phyloP scores from a whole-genome alignment of 2,113 vertebrate genomes.

The Stictonetta naevosa region DNA sequence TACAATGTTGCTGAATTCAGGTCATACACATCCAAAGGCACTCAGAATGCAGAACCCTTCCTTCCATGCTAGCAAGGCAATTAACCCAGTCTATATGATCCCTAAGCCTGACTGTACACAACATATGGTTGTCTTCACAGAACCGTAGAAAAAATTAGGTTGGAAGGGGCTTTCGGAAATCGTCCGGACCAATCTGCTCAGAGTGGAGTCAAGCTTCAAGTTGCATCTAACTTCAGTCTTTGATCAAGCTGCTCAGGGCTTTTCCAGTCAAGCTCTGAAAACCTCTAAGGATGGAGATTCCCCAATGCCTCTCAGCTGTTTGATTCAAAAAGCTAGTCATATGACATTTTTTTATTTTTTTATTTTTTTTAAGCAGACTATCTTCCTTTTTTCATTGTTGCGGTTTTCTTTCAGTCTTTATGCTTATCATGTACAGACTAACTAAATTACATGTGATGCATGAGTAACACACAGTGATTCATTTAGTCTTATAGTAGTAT shows the following conservation, averaged over 20 bases:
- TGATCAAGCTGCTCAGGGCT: background rate
- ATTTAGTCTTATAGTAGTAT: background rate
- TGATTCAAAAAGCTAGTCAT: background rate
- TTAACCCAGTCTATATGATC: background rate
- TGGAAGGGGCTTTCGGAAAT: background rate
- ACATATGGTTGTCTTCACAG: background rate
- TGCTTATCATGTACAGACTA: background rate
- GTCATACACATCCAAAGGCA: conserved; percentile 25
- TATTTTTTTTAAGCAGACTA: background rate
- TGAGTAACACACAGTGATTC: background rate
- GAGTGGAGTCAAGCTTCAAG: background rate
- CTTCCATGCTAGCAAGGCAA: background rate
- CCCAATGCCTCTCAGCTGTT: background rate
- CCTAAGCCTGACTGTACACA: background rate
- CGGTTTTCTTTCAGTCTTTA: background rate
- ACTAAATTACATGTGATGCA: background rate
- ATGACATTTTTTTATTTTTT: background rate
- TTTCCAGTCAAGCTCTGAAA: background rate
- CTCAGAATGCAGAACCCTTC: background rate
- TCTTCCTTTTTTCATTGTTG: background rate
- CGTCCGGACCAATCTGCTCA: background rate
- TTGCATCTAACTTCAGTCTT: background rate
- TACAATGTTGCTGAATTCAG: conserved; percentile 36
- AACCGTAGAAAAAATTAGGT: background rate
- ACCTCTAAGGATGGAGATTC: background rate